Evolutionary conservation across 2,113 vertebrate species (phyloP).

Genomic region (Ascaphus truei): DNA sequence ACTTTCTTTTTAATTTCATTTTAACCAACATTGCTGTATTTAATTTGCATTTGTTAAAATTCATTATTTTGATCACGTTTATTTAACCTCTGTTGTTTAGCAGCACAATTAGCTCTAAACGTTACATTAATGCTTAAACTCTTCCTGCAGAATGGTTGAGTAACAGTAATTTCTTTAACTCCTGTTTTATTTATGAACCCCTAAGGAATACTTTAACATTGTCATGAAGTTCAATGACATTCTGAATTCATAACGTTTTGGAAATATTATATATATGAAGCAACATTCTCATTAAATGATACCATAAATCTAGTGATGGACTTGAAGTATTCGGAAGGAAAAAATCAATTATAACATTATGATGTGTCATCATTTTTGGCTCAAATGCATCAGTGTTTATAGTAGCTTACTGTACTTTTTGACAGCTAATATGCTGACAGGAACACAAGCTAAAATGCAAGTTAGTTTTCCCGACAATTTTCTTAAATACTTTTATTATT

Average conservation of each 20-base stretch:
- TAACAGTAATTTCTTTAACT: neutral
- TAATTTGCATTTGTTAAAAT: too few species aligned
- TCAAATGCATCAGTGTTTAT: neutral
- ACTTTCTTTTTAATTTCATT: too few species aligned
- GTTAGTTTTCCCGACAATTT: too few species aligned
- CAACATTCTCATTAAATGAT: constrained; percentile 19
- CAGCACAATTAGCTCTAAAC: neutral
- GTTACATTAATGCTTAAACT: neutral
- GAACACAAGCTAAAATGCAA: too few species aligned
- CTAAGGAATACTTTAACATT: neutral
- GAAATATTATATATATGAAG: constrained; percentile 13
- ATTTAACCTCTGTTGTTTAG: neutral
- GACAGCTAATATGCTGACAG: too few species aligned
- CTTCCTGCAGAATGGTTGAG: neutral
- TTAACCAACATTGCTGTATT: too few species aligned
- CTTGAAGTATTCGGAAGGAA: neutral
- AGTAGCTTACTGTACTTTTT: neutral
- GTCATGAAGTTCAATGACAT: constrained; percentile 12
- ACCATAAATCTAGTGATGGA: neutral
- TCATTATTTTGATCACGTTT: neutral
- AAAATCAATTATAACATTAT: constrained; percentile 10
- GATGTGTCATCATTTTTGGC: neutral
- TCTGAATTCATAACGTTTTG: neutral
- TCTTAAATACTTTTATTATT: too few species aligned
- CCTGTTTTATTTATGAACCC: constrained; percentile 15